phyloP scores from a whole-genome alignment of 2,113 vertebrate species.

The Danionella cerebrum region DNA sequence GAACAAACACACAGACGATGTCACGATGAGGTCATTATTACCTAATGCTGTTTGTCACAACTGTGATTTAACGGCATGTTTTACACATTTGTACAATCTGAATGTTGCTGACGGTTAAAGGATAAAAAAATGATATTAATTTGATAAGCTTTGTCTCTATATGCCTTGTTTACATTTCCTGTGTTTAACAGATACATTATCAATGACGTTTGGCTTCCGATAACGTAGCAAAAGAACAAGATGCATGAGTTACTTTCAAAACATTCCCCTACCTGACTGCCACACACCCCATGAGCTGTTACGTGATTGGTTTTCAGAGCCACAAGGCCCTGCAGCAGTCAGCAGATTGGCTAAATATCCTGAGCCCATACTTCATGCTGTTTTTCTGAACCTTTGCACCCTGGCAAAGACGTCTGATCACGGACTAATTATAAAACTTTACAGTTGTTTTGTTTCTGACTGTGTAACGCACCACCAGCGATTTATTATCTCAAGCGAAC shows the following conservation, averaged over 20 bases:
- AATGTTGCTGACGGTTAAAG: background rate
- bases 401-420: background rate
- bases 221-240: no score
- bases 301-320: constrained; percentile 10
- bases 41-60: background rate
- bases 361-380: constrained; percentile 20
- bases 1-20: background rate
- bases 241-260: constrained; percentile 15
- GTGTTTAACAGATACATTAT: no score
- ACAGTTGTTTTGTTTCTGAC: background rate
- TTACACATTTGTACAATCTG: background rate
- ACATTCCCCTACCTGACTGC: background rate
- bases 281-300: background rate
- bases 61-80: no score
- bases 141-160: no score
- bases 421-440: background rate
- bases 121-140: no score
- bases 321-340: background rate
- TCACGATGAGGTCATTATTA: background rate
- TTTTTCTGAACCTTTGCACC: constrained; percentile 20
- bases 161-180: no score
- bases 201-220: no score
- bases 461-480: background rate
- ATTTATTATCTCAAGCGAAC: background rate
- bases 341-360: constrained; percentile 9